Conservation (phyloP, 2,113 vertebrate species). For the Phocoena sinus region DNA sequence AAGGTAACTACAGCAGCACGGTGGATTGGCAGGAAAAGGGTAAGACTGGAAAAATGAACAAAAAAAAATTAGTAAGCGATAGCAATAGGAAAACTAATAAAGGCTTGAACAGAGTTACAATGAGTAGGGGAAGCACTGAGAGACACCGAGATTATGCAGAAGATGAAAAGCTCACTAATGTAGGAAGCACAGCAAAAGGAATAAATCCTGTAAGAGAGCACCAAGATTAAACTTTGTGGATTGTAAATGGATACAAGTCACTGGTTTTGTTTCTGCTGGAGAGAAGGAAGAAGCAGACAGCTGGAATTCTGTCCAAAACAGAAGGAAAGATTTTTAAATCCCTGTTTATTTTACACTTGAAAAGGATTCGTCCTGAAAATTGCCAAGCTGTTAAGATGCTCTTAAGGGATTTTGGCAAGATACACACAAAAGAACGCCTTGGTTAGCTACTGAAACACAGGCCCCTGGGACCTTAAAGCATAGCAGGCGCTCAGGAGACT, state of each 20-base stretch:
- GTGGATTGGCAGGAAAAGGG: background rate
- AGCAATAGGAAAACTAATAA: background rate
- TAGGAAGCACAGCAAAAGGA: background rate
- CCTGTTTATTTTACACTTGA: slow-evolving; percentile 61
- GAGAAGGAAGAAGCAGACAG: slow-evolving; percentile 22
- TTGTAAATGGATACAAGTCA: background rate
- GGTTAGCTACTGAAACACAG: background rate
- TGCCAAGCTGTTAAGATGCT: slow-evolving; percentile 30
- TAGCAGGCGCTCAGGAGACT: background rate
- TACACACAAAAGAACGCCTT: slow-evolving; percentile 2
- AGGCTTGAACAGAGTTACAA: background rate
- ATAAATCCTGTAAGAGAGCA: background rate
- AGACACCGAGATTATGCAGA: background rate
- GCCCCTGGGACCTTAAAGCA: background rate
- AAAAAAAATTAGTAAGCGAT: background rate
- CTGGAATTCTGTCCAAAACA: slow-evolving; percentile 32
- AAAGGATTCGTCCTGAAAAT: slow-evolving; percentile 53
- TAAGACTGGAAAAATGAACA: background rate
- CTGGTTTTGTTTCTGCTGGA: background rate
- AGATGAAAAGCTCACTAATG: background rate
- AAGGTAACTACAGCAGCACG: background rate
- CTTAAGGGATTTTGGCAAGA: slow-evolving; percentile 39
- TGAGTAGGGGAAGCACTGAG: background rate
- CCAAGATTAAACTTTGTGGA: background rate
- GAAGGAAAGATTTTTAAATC: slow-evolving; percentile 49